Conservation (phyloP, 2,113 vertebrate genomes). For the Psilopogon haemacephalus region DNA sequence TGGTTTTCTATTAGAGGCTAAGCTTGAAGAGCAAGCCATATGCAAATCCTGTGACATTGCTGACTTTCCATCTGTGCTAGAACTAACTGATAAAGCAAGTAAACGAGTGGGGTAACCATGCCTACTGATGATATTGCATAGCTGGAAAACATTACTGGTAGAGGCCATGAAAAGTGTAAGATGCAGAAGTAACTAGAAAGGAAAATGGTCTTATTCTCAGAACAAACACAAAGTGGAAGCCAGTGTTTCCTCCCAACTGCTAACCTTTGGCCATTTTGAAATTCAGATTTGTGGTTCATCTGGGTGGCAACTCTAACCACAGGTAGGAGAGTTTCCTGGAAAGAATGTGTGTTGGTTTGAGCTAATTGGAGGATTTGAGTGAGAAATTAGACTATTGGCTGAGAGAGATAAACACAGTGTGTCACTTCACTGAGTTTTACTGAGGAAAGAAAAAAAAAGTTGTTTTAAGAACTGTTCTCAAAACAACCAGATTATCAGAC, state of each 20-base stretch:
- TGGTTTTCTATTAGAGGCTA: not conserved
- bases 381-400: too few species aligned
- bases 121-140: not conserved
- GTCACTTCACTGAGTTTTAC: too few species aligned
- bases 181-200: not conserved
- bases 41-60: constrained; percentile 12
- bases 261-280: not conserved
- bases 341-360: too few species aligned
- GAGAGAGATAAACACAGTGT: too few species aligned
- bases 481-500: too few species aligned
- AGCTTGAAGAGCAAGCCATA: not conserved
- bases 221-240: not conserved
- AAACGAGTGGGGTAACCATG: not conserved
- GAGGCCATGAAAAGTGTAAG: not conserved
- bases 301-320: not conserved
- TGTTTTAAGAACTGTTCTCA: too few species aligned
- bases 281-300: not conserved
- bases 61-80: constrained; percentile 2
- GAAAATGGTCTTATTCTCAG: not conserved
- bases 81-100: not conserved
- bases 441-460: too few species aligned
- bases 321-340: not conserved
- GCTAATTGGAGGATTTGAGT: too few species aligned
- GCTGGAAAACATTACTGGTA: not conserved
- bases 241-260: not conserved